Evolutionary conservation across 2,888 invertebrate species (phyloP).

Genomic region (Lasioglossum calceatum): DNA sequence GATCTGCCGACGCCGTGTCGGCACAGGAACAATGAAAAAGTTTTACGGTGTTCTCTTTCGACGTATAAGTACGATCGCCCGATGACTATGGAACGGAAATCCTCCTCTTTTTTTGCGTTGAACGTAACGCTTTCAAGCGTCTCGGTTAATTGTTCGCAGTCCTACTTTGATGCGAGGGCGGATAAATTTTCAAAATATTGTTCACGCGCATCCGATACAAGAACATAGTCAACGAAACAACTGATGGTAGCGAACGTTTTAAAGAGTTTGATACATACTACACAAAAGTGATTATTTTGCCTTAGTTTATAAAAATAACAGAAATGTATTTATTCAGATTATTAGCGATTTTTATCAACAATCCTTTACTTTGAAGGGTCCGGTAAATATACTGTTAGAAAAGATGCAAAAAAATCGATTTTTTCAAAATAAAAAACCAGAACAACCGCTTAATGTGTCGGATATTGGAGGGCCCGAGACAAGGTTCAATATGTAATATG

Average conservation of each 20-base stretch:
- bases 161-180: not conserved
- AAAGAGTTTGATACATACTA: too few relatives aligned
- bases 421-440: not conserved
- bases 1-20: constrained; percentile 12
- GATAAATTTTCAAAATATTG: not conserved
- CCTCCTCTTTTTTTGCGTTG: not conserved
- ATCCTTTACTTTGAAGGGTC: too few relatives aligned
- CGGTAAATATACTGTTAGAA: not conserved
- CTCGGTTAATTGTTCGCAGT: constrained; percentile 4
- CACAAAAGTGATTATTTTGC: too few relatives aligned
- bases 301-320: too few relatives aligned
- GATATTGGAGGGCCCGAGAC: not conserved
- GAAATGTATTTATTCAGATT: too few relatives aligned
- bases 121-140: constrained; percentile 13
- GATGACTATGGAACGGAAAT: constrained; percentile 20
- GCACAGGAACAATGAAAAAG: constrained; percentile 9
- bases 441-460: not conserved
- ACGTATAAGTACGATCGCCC: not conserved
- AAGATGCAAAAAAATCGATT: too few relatives aligned
- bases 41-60: not conserved
- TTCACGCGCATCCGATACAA: not conserved
- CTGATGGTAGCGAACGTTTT: too few relatives aligned
- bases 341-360: too few relatives aligned
- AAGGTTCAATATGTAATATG: not conserved
- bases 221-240: too few relatives aligned